Conservation (phyloP, 2,888 invertebrate species). For the Lasioglossum oenotherae region DNA sequence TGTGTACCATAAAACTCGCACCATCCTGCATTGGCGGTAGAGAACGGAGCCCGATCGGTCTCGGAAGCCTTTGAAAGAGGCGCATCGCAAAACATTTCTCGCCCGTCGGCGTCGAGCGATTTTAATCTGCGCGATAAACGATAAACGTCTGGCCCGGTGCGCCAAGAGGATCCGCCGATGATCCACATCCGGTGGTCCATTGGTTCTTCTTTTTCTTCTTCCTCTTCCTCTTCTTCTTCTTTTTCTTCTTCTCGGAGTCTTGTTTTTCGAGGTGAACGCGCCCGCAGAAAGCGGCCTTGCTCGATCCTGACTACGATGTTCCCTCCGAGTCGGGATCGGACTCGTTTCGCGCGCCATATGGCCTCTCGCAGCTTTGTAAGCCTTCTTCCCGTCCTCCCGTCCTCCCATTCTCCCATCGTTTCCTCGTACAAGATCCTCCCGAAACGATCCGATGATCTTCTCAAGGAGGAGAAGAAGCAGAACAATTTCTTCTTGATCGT, state of each 20-base stretch:
- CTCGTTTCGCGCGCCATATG: conserved; percentile 14
- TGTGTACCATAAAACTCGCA: background rate
- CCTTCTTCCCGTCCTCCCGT: background rate
- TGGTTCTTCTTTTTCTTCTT: background rate
- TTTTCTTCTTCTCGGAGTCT: conserved; percentile 38
- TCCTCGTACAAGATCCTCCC: background rate
- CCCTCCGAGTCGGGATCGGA: conserved; percentile 47
- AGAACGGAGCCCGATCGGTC: background rate
- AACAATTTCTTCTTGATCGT: background rate
- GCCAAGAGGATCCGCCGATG: conserved; percentile 58
- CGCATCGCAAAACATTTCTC: conserved; percentile 29
- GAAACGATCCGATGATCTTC: background rate
- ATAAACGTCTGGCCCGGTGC: conserved; percentile 55
- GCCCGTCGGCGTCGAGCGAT: conserved; percentile 41
- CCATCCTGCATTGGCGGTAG: background rate
- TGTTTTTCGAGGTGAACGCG: conserved; percentile 59
- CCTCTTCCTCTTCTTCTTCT: conserved; percentile 56
- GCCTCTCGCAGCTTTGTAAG: background rate
- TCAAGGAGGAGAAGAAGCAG: background rate
- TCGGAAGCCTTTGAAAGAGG: background rate
- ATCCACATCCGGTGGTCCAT: conserved; percentile 70
- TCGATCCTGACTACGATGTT: conserved; percentile 51
- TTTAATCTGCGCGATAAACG: conserved; percentile 65
- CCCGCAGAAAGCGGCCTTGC: conserved; percentile 70
- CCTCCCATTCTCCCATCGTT: background rate